These are phyloP conservation scores for Premnoplex brunnescens DNA, from an alignment of 2,797 vertebrate genomes.

Conservation along the genomic window DNA sequence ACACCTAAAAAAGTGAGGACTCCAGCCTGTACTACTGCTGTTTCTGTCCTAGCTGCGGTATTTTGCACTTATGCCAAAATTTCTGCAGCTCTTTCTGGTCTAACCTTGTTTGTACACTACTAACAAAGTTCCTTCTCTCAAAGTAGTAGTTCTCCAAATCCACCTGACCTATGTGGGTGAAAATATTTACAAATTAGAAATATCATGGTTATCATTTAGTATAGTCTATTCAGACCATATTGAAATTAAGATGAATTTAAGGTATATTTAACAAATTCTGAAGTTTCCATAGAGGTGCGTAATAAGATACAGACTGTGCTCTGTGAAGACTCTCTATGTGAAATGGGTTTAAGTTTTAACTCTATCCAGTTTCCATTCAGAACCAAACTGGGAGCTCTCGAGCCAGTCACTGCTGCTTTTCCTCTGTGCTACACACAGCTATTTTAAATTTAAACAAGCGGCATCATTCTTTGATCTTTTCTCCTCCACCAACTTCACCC, in stretches of 20 bases:
- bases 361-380: not conserved
- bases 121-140: not conserved
- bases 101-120: not conserved
- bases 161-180: not conserved
- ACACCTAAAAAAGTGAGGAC: fast-evolving
- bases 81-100: not conserved
- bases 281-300: not conserved
- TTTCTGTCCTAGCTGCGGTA: not conserved
- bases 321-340: not conserved
- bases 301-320: not conserved
- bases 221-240: not conserved
- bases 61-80: not conserved
- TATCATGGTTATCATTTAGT: fast-evolving
- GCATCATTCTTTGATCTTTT: not conserved
- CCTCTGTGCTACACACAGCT: not conserved
- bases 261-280: not conserved
- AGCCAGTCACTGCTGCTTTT: not conserved
- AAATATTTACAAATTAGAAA: not conserved
- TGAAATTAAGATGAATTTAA: not conserved
- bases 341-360: not conserved
- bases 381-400: not conserved
- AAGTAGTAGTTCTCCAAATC: not conserved
- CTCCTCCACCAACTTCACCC: not conserved
- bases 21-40: not conserved
- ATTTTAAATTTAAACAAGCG: not conserved